Base-by-base conservation (phyloP, 2,888 invertebrate genomes). In the Agonopterix heracliana region DNA sequence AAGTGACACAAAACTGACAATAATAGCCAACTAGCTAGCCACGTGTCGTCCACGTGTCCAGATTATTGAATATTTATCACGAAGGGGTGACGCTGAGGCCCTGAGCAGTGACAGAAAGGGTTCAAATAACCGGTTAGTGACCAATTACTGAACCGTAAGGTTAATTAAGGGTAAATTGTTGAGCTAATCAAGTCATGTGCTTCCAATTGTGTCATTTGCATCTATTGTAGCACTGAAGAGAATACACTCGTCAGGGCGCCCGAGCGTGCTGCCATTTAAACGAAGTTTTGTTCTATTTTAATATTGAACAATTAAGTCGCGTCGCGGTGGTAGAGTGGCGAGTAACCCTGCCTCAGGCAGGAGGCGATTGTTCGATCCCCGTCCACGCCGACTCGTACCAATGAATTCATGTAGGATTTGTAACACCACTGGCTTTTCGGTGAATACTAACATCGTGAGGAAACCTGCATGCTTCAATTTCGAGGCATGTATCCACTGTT, bases 21-120 rank as follows among this genome's bases (percentile, higher is more conserved):
- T 59, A 50, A 48, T 48, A 38, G 48, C 45, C 46, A 50, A 52
- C 48, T 60, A 59, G 49, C 49, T 45, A 44, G 53, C 1, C 64
- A 52, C 60, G 64, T 62, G 61, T 41, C 59, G 49, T 38, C 45
- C 60, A 49, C 59, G 58, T 56, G 61, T 12, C 17, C 8, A 12
- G 38, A 35, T 41, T 47, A 38, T 38, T 38, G 38, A 38, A 38
- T 38, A 38, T 41, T 41, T 41, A 13, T 14, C 38, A 45, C 9
- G 9, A 41, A 42, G 12, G 43, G 45, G 46, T 10, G n/a, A n/a
- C 12, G 12, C 2, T 12, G 46, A 3, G 41, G 48, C 14, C 9
- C 17, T 11, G 35, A 12, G 14, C 26, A 26, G 7, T 26, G 38
- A 43, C 26, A 34, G 34, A 41, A 50, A 49, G 50, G 49, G 46